Evolutionary conservation across 2,113 vertebrate species (phyloP).

Genomic region (Chaetura pelagica): DNA sequence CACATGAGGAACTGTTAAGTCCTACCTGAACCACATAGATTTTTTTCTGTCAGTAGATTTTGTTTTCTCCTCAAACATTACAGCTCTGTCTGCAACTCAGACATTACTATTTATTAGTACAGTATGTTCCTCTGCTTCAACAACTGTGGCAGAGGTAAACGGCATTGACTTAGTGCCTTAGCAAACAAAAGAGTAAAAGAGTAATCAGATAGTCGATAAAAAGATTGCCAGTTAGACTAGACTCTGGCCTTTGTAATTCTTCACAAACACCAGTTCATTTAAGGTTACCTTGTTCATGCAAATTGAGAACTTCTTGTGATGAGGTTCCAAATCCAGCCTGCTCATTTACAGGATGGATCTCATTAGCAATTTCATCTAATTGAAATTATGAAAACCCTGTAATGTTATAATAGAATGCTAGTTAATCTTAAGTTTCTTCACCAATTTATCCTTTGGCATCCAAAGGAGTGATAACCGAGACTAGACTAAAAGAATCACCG

Average conservation of each 20-base stretch:
- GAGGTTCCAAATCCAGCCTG: neutral
- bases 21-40: neutral
- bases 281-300: neutral
- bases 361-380: neutral
- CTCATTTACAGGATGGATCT: neutral
- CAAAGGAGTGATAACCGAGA: neutral
- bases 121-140: constrained; percentile 13
- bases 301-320: neutral
- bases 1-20: neutral
- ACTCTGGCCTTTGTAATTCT: constrained; percentile 51
- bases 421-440: neutral
- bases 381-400: neutral
- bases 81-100: neutral
- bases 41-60: neutral
- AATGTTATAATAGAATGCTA: neutral
- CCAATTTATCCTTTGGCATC: neutral
- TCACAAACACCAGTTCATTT: constrained; percentile 35
- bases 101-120: constrained; percentile 18
- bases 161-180: constrained; percentile 19
- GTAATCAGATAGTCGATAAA: constrained; percentile 53
- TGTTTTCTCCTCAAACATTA: neutral
- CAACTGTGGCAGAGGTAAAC: neutral
- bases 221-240: constrained; percentile 5
- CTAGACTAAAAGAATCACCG: neutral
- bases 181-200: constrained; percentile 60